Conservation (phyloP, 1,140 invertebrate genomes). For the Anastatus disparis region DNA sequence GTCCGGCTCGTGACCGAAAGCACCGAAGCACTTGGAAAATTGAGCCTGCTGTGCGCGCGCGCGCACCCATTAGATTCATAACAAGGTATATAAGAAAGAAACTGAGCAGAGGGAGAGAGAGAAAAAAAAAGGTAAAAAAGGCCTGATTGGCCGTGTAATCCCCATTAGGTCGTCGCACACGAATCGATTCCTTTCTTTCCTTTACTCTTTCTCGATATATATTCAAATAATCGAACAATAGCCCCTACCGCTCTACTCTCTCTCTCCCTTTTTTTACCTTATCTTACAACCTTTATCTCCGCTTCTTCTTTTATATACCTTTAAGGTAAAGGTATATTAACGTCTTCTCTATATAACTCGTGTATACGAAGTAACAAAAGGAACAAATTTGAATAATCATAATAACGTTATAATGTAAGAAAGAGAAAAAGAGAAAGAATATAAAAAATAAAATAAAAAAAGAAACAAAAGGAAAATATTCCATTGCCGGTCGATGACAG, state of each 20-base stretch:
- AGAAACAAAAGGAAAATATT: conserved; percentile 19
- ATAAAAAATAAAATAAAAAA: conserved; percentile 45
- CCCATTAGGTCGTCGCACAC: conserved; percentile 62
- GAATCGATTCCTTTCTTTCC: conserved; percentile 63
- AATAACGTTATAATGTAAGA: conserved; percentile 57
- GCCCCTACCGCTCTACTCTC: conserved; percentile 49
- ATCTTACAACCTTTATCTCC: conserved; percentile 44
- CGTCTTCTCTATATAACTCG: conserved; percentile 1
- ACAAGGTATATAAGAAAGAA: conserved; percentile 1
- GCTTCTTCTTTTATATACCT: not conserved
- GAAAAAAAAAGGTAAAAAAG: conserved; percentile 32
- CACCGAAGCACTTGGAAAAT: not conserved
- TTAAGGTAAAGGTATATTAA: too few species aligned
- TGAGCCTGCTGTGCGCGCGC: not conserved
- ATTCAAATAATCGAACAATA: conserved; percentile 67
- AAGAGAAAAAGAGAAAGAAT: conserved; percentile 41
- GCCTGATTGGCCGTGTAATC: conserved; percentile 65
- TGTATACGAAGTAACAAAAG: conserved; percentile 48
- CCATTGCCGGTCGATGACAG: not conserved
- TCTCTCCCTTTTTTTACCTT: conserved; percentile 39
- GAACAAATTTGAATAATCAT: conserved; percentile 63
- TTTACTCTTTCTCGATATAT: conserved; percentile 52
- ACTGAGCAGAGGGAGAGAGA: conserved; percentile 19
- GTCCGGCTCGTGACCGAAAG: conserved; percentile 14
- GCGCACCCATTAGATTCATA: conserved; percentile 14